phyloP scores from a whole-genome alignment of 2,113 vertebrate species.

The Pipra filicauda region DNA sequence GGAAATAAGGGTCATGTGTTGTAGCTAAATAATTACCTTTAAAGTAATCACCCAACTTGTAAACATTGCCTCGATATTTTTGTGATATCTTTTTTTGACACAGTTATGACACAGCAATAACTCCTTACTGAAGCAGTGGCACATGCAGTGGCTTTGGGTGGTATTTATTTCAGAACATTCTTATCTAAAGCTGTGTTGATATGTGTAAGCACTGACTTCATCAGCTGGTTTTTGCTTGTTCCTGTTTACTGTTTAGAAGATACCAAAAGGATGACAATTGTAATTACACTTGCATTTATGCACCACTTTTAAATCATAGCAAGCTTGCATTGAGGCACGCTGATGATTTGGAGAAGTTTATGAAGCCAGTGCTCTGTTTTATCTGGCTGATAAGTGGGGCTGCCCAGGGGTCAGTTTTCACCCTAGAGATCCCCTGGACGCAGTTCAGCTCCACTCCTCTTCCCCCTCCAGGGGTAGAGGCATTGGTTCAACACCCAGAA shows the following conservation, averaged over 20 bases:
- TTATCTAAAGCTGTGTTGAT: background rate
- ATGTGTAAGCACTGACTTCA: background rate
- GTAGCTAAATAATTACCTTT: slow-evolving; percentile 52
- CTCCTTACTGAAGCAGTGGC: background rate
- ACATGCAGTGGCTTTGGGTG: background rate
- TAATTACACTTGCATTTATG: background rate
- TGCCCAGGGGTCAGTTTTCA: background rate
- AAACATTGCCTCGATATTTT: slow-evolving; percentile 42
- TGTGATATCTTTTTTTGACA: slow-evolving; percentile 1
- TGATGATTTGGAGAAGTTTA: background rate
- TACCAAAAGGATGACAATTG: background rate
- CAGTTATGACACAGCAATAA: slow-evolving; percentile 6
- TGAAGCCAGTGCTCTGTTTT: background rate
- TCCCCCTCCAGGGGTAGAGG: rapidly evolving
- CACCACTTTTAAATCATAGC: background rate
- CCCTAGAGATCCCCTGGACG: background rate
- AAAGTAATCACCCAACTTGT: slow-evolving; percentile 47
- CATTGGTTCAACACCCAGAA: background rate
- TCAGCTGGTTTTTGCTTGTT: background rate
- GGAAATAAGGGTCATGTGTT: slow-evolving; percentile 65
- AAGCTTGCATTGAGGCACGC: background rate
- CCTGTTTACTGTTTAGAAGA: background rate
- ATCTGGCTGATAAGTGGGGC: background rate
- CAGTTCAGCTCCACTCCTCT: background rate
- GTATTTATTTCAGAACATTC: background rate